These are phyloP conservation scores for Corynorhinus townsendii DNA, from an alignment of 2,113 vertebrate species.

Conservation along the genomic window DNA sequence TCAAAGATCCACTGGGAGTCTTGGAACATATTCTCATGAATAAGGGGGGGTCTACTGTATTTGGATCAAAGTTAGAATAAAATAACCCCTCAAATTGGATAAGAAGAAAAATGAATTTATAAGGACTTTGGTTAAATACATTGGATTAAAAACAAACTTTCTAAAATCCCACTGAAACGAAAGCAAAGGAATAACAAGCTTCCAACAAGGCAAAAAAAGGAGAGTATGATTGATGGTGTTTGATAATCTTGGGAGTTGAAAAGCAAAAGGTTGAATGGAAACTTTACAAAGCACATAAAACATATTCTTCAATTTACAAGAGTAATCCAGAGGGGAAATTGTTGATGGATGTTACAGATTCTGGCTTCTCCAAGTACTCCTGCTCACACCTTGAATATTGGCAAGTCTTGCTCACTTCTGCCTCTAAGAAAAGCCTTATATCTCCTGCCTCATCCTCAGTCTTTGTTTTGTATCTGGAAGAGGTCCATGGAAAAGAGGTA, in stretches of 20 bases:
- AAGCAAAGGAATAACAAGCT: background rate
- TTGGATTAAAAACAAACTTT: background rate
- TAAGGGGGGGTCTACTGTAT: no score
- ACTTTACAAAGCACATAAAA: background rate
- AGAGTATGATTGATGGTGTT: background rate
- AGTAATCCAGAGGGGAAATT: rapidly evolving
- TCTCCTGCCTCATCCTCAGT: background rate
- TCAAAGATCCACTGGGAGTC: background rate
- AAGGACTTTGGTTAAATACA: background rate
- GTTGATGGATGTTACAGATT: background rate
- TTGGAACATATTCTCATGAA: background rate
- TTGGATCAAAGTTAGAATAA: background rate
- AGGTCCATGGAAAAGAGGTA: background rate
- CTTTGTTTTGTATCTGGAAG: background rate
- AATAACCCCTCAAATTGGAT: background rate
- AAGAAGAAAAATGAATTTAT: background rate
- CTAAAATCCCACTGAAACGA: background rate
- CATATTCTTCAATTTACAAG: background rate
- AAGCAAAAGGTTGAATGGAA: background rate
- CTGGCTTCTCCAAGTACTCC: background rate
- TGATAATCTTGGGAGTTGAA: background rate
- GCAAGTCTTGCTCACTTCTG: background rate
- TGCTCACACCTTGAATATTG: background rate
- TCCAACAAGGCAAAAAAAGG: background rate
- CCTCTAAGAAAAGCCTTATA: background rate